Evolutionary conservation across 2,888 invertebrate genomes (phyloP), one percentile per base, ranked within the genome.

Genomic region (Papilio elwesi): DNA sequence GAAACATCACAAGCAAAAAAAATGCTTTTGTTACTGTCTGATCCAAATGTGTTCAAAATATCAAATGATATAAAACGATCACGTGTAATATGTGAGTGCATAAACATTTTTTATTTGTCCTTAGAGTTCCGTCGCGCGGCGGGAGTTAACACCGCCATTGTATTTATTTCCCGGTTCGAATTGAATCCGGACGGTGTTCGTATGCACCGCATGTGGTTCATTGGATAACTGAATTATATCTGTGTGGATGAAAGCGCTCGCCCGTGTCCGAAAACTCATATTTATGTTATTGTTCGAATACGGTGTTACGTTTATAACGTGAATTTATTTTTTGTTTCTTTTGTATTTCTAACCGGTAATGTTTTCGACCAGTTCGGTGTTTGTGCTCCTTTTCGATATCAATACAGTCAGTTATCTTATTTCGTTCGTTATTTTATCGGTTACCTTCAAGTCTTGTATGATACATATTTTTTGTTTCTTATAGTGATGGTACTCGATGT

Each of bases 141-240:
- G 88, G 91, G 92, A 88, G 89, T 85, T 86, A 84, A 86, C 85
- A 83, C 84, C 81, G 80, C 76, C 80, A 79, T 85, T 84, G 81
- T 83, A 78, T 87, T 84, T 84, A 83, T 86, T 88, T 88, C 87
- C 88, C 85, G 85, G 84, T 81, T 82, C 81, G 79, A 78, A 85
- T 84, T 83, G 82, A 84, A 85, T 85, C 87, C 84, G 84, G 82
- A 78, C 75, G 80, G 79, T 77, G 84, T 78, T 80, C 80, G 80
- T 82, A 82, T 81, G 80, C 90, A 82, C 91, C 85, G 84, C 91
- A 89, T 91, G 89, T 87, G 90, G 91, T 86, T 86, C 87, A 87
- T 87, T 85, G 85, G 85, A 81, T 88, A 88, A 88, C 89, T 88
- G 90, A 92, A 88, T 90, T 90, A 91, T 91, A 88, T 81, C 84